Evolutionary conservation across 1,140 invertebrate genomes (phyloP), one percentile per base, ranked within the genome.

Genomic region (Drosophila kurseongensis): DNA sequence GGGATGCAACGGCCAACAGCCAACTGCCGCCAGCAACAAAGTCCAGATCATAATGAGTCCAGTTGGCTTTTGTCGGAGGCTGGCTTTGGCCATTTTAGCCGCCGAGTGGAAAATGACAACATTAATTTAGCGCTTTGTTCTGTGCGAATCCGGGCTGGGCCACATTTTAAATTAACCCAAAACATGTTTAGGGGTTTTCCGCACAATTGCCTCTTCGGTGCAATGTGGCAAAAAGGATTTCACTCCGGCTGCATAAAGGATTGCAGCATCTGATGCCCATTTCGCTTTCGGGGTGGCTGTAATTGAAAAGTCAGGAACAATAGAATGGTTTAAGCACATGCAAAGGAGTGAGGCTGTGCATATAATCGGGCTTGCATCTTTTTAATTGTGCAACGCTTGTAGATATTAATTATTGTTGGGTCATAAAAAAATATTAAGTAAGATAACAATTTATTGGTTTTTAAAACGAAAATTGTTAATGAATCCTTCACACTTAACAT

Each of bases 111-210:
- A 89, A 91, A 90, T 84, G 77, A 89, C 88, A 91, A 91, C 88
- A 90, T 90, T 90, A 91, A 90, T 90, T 82, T 82, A 66, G 79
- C 72, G 79, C 75, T 91, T 84, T 83, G 88, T 80, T 80, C 80
- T 81, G 58, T 65, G 67, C 55, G 68, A 77, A 63, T 65, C 29
- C 29, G 38, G 60, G 58, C 75, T 58, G 52, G 80, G 85, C 89
- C 88, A 75, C 88, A 90, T 89, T 91, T 90, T 88, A 90, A 90
- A 91, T 90, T 91, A 90, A 91, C 88, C 80, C 80, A 80, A 90
- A 91, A 91, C 89, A 90, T 91, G 84, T 90, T 90, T 90, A 91
- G 89, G 89, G 88, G 88, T 91, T 90, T 90, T 90, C 89, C 83
- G 65, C 88, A 90, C 83, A 90, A 90, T 90, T 90, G 79, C 86